These are phyloP conservation scores for Scrobipalpa atriplicella DNA, from an alignment of 2,888 invertebrate species.

Conservation along the genomic window DNA sequence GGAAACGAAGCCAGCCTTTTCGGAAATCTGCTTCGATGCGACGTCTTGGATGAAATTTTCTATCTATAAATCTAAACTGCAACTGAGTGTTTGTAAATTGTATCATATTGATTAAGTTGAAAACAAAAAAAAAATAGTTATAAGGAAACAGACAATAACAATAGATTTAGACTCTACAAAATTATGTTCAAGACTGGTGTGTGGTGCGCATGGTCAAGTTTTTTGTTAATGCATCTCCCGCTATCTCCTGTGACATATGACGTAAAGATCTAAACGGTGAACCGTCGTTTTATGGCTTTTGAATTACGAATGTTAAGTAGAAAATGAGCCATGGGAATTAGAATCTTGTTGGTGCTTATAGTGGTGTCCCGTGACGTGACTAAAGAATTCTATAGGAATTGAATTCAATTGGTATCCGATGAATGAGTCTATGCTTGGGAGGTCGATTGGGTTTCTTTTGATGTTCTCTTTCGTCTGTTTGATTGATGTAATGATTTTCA, in stretches of 20 bases:
- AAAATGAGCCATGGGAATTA: constrained; percentile 68
- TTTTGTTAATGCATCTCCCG: no score
- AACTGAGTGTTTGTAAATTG: no score
- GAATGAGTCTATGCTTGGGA: constrained; percentile 40
- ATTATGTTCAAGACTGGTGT: no score
- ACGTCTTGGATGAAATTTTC: no score
- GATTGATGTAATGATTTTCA: neutral
- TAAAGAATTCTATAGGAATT: constrained; percentile 52
- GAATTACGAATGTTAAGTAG: constrained; percentile 68
- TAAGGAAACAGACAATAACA: no score
- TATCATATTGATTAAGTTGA: no score
- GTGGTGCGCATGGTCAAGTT: no score
- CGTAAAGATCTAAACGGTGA: constrained; percentile 42
- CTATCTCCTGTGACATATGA: constrained; percentile 44
- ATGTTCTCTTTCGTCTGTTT: neutral
- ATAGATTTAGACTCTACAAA: no score
- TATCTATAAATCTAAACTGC: no score
- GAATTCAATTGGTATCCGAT: constrained; percentile 49
- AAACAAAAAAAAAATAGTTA: no score
- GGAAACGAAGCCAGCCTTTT: no score
- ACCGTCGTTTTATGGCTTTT: constrained; percentile 62
- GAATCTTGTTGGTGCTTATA: constrained; percentile 38
- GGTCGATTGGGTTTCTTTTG: neutral
- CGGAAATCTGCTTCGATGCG: no score
- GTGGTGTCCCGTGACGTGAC: constrained; percentile 36